Evolutionary conservation across 2,888 invertebrate genomes (phyloP).

Genomic region (Macropis europaea): DNA sequence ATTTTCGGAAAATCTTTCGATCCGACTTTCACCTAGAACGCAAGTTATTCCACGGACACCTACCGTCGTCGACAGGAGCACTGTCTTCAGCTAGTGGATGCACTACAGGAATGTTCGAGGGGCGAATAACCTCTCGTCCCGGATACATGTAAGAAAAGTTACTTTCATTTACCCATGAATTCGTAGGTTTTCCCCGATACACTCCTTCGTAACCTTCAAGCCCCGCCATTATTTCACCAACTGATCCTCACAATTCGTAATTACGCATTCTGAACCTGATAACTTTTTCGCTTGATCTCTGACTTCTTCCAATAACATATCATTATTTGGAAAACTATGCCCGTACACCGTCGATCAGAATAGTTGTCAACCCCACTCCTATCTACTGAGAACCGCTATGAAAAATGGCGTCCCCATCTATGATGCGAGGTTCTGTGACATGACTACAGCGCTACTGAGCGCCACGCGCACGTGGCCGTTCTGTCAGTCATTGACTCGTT

Average conservation of each 20-base stretch:
- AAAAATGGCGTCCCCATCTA: too few relatives aligned
- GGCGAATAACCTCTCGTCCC: constrained; percentile 75
- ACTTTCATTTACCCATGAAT: constrained; percentile 54
- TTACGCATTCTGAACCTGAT: not conserved
- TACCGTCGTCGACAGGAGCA: constrained; percentile 73
- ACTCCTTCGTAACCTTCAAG: constrained; percentile 69
- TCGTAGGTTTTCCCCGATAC: constrained; percentile 68
- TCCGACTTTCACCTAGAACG: too few relatives aligned
- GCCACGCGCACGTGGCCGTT: too few relatives aligned
- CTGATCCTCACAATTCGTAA: not conserved
- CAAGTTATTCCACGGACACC: constrained; percentile 11
- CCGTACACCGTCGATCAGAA: too few relatives aligned
- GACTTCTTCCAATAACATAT: too few relatives aligned
- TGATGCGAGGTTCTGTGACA: too few relatives aligned
- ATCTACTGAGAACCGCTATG: too few relatives aligned
- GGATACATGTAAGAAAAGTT: constrained; percentile 64
- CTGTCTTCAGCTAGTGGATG: constrained; percentile 71
- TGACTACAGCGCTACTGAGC: too few relatives aligned
- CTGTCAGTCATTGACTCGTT: too few relatives aligned
- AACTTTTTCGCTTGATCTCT: too few relatives aligned
- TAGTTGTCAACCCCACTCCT: too few relatives aligned
- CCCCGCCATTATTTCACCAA: constrained; percentile 45
- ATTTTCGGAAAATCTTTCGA: not conserved
- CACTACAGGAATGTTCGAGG: constrained; percentile 69
- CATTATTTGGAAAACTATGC: too few relatives aligned